A percentile compares a stretch with the other conserved stretches of the same genome.
These are phyloP conservation scores for Phyllotreta striolata DNA, from an alignment of 2,888 invertebrate species.

Conservation along the genomic window DNA sequence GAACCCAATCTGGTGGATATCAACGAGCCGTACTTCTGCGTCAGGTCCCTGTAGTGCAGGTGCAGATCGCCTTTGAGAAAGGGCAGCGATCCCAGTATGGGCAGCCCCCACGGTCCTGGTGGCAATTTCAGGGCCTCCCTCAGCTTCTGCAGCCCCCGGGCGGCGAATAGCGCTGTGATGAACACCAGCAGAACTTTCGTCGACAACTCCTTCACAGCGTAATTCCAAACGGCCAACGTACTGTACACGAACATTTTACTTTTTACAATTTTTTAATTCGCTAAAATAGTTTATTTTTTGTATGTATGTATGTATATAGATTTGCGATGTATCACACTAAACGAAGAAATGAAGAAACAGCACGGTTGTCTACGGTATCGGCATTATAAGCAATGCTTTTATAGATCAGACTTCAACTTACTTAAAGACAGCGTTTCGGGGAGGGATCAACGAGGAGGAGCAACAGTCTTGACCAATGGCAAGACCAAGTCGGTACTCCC, in stretches of 20 bases:
- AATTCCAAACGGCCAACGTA: constrained; percentile 62
- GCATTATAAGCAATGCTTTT: constrained; percentile 51
- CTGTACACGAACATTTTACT: constrained; percentile 63
- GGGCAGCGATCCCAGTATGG: constrained; percentile 83
- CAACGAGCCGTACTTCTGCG: constrained; percentile 80
- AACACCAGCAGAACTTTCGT: constrained; percentile 64
- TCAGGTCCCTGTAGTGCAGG: constrained; percentile 78
- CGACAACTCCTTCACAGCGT: constrained; percentile 55
- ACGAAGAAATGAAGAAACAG: constrained; percentile 43
- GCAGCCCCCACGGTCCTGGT: constrained; percentile 89
- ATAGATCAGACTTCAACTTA: constrained; percentile 52
- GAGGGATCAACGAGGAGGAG: constrained; percentile 49
- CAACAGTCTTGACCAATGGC: constrained; percentile 47
- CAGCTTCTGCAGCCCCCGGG: constrained; percentile 56
- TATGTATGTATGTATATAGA: constrained; percentile 13
- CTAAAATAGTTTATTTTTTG: constrained; percentile 16
- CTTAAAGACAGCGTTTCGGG: constrained; percentile 49
- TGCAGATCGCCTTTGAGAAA: constrained; percentile 81
- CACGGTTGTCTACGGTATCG: constrained; percentile 50
- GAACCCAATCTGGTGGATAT: constrained; percentile 84
- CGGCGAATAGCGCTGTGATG: constrained; percentile 62
- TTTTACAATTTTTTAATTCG: constrained; percentile 3
- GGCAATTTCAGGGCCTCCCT: constrained; percentile 68
- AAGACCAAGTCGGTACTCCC: constrained; percentile 42
- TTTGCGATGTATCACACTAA: constrained; percentile 25